Evolutionary conservation across 1,140 invertebrate species (phyloP).

Genomic region (Caenorhabditis inopinata): DNA sequence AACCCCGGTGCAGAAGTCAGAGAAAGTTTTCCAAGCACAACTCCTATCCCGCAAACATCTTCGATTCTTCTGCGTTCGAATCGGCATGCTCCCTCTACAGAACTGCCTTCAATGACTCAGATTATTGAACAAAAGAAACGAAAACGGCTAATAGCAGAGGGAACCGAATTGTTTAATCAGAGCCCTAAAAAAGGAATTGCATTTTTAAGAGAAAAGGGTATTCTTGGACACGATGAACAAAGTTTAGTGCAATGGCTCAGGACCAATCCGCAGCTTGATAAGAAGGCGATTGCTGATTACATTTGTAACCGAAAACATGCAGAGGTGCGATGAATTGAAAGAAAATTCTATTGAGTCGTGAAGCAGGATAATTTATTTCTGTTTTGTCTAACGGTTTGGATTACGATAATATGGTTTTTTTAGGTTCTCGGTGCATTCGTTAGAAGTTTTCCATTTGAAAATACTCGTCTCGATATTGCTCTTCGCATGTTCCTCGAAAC

Average conservation of each 20-base stretch:
- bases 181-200: slow-evolving; percentile 72
- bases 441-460: slow-evolving; percentile 83
- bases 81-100: slow-evolving; percentile 40
- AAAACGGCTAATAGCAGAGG: slow-evolving; percentile 60
- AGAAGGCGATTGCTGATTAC: slow-evolving; percentile 95
- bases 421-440: slow-evolving; percentile 73
- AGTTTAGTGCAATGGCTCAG: slow-evolving; percentile 84
- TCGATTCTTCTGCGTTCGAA: slow-evolving; percentile 23
- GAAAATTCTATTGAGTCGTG: too few species aligned
- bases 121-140: slow-evolving; percentile 62
- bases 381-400: too few species aligned
- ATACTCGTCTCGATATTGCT: slow-evolving; percentile 87
- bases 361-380: too few species aligned
- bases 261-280: slow-evolving; percentile 90
- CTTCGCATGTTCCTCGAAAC: slow-evolving; percentile 88
- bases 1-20: background rate
- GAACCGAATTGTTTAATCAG: slow-evolving; percentile 63
- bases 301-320: slow-evolving; percentile 72
- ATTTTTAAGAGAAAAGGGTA: slow-evolving; percentile 85
- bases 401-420: too few species aligned
- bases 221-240: slow-evolving; percentile 77
- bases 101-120: slow-evolving; percentile 56
- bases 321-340: too few species aligned
- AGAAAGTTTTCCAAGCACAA: too few species aligned
- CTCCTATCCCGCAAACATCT: background rate